A percentile compares a stretch with the other conserved stretches of the same genome.
Conservation (phyloP, 2,888 invertebrate species). For the Mythimna pallens region DNA sequence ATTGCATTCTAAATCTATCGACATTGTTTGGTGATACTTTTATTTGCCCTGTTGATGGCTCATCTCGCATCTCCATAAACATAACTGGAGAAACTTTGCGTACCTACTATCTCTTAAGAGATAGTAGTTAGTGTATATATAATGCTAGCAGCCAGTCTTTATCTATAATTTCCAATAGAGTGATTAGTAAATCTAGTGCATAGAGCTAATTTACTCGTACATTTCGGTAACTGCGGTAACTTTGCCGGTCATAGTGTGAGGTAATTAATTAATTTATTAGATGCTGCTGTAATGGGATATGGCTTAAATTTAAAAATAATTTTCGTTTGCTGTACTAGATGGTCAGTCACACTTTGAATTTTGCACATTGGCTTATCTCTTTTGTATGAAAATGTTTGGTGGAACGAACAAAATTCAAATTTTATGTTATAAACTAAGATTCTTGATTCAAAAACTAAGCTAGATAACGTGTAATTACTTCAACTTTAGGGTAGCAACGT, state of each 20-base stretch:
- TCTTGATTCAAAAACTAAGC: neutral
- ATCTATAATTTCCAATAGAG: constrained; percentile 9
- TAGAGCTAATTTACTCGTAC: constrained; percentile 13
- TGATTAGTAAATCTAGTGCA: constrained; percentile 7
- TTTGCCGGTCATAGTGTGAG: constrained; percentile 6
- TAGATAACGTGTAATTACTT: neutral
- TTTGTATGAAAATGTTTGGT: too few species aligned
- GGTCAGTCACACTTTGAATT: too few species aligned
- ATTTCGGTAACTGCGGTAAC: constrained; percentile 33
- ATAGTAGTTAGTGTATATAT: neutral
- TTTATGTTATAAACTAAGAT: too few species aligned
- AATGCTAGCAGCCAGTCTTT: neutral
- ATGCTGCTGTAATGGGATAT: neutral
- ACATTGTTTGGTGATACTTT: too few species aligned
- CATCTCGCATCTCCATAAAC: too few species aligned
- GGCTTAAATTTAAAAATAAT: neutral
- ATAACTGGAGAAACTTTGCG: too few species aligned
- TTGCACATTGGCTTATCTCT: too few species aligned
- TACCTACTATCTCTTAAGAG: neutral
- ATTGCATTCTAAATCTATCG: too few species aligned
- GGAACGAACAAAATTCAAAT: too few species aligned
- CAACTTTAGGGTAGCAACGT: too few species aligned
- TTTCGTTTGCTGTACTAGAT: neutral
- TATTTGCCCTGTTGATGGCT: neutral
- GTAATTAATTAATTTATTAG: constrained; percentile 50